Evolutionary conservation across 2,888 invertebrate genomes (phyloP).

Genomic region (Microctonus hyperodae): DNA sequence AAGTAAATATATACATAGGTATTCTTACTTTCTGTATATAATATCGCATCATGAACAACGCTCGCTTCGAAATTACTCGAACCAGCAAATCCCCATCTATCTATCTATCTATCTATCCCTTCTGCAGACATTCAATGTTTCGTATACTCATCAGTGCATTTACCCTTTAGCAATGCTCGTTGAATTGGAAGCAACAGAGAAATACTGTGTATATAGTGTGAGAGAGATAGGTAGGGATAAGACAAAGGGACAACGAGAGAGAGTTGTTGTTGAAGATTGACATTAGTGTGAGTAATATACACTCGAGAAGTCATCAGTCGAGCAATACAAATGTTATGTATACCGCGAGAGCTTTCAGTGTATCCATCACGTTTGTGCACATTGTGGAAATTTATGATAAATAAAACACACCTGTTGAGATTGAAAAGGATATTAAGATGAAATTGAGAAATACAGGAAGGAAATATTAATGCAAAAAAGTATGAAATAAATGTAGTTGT

Average conservation of each 20-base stretch:
- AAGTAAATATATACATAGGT: not conserved
- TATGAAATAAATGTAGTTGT: not conserved
- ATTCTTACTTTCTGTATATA: not conserved
- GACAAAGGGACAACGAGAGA: constrained; percentile 7
- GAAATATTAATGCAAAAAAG: not conserved
- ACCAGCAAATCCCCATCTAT: constrained; percentile 20
- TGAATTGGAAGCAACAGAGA: constrained; percentile 10
- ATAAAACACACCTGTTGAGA: constrained; percentile 13
- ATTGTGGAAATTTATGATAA: not conserved
- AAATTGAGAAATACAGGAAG: not conserved
- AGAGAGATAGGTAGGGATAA: not conserved
- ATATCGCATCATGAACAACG: not conserved
- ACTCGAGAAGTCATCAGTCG: constrained; percentile 13
- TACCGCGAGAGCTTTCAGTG: too few species aligned
- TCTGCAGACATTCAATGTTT: constrained; percentile 15
- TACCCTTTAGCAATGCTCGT: constrained; percentile 10
- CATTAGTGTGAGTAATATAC: not conserved
- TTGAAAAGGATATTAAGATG: not conserved
- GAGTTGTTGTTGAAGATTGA: constrained; percentile 16
- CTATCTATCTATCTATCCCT: not conserved
- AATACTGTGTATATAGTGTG: not conserved
- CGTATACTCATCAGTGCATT: constrained; percentile 13
- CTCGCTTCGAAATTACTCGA: constrained; percentile 7
- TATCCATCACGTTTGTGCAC: not conserved
- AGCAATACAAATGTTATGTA: not conserved